These are phyloP conservation scores for Corythaixoides concolor DNA, from an alignment of 2,113 vertebrate genomes.

Conservation along the genomic window DNA sequence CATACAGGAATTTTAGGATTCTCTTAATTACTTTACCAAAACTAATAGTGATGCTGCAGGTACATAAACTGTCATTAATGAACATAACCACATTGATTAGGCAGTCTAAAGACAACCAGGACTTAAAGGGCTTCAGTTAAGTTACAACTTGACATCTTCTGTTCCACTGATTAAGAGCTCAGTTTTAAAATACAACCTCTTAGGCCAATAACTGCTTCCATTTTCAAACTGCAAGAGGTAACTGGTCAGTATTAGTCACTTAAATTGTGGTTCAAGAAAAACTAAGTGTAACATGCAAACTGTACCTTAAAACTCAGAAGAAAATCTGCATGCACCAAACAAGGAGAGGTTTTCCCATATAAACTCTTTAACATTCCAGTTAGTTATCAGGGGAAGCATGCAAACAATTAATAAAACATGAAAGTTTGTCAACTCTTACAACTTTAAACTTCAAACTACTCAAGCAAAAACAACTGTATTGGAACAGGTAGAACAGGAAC, in stretches of 20 bases:
- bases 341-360: neutral
- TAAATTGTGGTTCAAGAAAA: conserved; percentile 29
- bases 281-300: conserved; percentile 50
- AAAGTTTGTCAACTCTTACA: neutral
- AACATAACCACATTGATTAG: conserved; percentile 69
- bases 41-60: conserved; percentile 3
- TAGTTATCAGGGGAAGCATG: neutral
- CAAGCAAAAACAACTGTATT: neutral
- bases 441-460: neutral
- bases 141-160: conserved; percentile 40
- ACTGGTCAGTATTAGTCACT: conserved; percentile 19
- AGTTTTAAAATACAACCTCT: conserved; percentile 67
- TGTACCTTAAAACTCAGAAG: conserved; percentile 46
- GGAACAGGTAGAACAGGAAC: neutral
- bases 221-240: conserved; percentile 52
- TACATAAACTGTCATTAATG: conserved; percentile 41
- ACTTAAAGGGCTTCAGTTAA: conserved; percentile 61
- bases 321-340: conserved; percentile 63
- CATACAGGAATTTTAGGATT: conserved; percentile 56
- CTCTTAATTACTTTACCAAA: conserved; percentile 69
- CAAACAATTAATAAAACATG: neutral
- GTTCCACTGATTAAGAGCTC: conserved; percentile 76
- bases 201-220: conserved; percentile 61
- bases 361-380: neutral
- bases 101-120: conserved; percentile 52